Percentiles rank a stretch among this genome's conserved stretches.
phyloP scores from a whole-genome alignment of 2,797 vertebrate genomes.

The Nannoperca obscura region DNA sequence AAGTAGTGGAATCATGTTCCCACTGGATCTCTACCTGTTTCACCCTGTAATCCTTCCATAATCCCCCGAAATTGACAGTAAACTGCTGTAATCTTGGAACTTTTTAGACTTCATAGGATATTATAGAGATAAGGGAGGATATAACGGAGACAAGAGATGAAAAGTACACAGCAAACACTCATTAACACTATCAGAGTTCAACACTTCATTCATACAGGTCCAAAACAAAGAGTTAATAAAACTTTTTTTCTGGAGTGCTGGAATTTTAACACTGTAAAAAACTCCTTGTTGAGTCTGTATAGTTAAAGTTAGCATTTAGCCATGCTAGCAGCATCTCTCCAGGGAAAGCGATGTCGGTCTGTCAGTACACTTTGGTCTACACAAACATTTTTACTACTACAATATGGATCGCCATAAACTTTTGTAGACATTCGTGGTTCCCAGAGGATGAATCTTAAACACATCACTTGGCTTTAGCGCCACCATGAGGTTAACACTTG shows the following conservation, averaged over 20 bases:
- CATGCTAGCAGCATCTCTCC: neutral
- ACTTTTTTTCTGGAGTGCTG: neutral
- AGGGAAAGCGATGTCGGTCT: no score
- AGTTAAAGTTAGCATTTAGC: neutral
- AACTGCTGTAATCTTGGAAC: neutral
- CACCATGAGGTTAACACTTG: no score
- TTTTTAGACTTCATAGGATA: neutral
- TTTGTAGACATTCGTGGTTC: no score
- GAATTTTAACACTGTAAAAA: neutral
- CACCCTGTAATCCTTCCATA: neutral
- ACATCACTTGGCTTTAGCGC: no score
- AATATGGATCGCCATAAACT: no score
- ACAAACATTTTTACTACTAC: no score
- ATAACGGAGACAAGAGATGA: neutral
- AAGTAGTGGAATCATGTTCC: slow-evolving; percentile 2
- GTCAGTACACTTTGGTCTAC: no score
- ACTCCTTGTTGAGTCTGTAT: neutral
- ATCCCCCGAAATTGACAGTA: slow-evolving; percentile 11
- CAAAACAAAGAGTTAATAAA: neutral
- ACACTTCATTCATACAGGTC: neutral
- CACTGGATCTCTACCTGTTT: slow-evolving; percentile 2
- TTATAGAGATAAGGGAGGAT: neutral
- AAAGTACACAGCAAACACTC: neutral
- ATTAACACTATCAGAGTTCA: neutral
- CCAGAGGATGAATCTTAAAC: no score